Percentiles rank a stretch among this genome's conserved stretches.
Evolutionary conservation across 2,113 vertebrate species (phyloP).

Genomic region (Sminthopsis crassicaudata): DNA sequence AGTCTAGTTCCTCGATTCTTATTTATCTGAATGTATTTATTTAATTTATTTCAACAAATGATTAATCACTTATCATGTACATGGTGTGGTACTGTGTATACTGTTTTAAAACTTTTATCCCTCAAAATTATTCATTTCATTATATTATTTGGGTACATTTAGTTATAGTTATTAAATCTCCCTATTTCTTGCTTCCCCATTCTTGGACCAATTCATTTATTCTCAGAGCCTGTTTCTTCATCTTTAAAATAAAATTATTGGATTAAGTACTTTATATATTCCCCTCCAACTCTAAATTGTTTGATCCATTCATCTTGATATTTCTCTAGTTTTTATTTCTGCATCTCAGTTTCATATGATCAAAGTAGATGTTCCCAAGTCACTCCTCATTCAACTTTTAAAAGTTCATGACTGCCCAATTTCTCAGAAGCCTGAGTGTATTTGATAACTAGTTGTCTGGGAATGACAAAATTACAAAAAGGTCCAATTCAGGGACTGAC

Average conservation of each 20-base stretch:
- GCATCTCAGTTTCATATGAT: constrained; percentile 22
- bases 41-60: neutral
- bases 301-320: constrained; percentile 59
- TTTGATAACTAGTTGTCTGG: neutral
- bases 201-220: neutral
- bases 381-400: constrained; percentile 17
- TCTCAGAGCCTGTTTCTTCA: neutral
- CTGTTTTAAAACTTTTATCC: neutral
- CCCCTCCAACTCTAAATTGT: constrained; percentile 29
- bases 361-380: neutral
- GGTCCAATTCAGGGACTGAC: neutral
- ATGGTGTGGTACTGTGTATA: neutral
- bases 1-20: constrained; percentile 51
- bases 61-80: neutral
- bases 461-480: constrained; percentile 27
- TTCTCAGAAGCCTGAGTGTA: constrained; percentile 1
- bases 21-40: constrained; percentile 54
- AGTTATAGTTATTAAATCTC: neutral
- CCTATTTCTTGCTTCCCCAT: neutral
- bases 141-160: neutral
- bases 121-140: neutral
- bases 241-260: neutral
- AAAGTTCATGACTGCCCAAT: neutral
- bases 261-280: constrained; percentile 27
- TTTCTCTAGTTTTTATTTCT: constrained; percentile 35